phyloP scores from a whole-genome alignment of 2,113 vertebrate species.

The Pangasianodon hypophthalmus region DNA sequence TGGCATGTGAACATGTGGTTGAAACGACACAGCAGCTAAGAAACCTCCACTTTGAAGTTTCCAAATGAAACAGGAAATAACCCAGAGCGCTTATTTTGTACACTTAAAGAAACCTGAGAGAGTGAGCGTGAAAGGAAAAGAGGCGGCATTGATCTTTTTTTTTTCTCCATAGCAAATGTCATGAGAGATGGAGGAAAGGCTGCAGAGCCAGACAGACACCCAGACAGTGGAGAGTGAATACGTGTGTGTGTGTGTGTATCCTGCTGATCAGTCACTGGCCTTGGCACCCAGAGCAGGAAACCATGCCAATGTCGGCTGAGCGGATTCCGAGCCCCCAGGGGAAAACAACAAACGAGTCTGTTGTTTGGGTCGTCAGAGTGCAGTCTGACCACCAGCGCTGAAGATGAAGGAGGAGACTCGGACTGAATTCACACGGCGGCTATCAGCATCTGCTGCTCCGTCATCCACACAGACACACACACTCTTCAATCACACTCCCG shows the following conservation, averaged over 20 bases:
- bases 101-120: slow-evolving; percentile 33
- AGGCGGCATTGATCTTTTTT: slow-evolving; percentile 41
- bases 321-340: slow-evolving; percentile 54
- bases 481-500: background rate
- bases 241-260: slow-evolving; percentile 26
- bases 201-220: slow-evolving; percentile 49
- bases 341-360: slow-evolving; percentile 56
- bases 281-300: slow-evolving; percentile 53
- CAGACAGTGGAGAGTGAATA: slow-evolving; percentile 48
- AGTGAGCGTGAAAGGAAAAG: slow-evolving; percentile 8
- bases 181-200: slow-evolving; percentile 42
- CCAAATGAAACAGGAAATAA: slow-evolving; percentile 31
- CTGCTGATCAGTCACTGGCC: slow-evolving; percentile 56
- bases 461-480: background rate
- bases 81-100: slow-evolving; percentile 14
- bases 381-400: slow-evolving; percentile 50
- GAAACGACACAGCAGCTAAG: slow-evolving; percentile 8
- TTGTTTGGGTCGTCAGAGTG: slow-evolving; percentile 53
- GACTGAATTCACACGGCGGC: slow-evolving; percentile 32
- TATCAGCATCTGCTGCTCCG: slow-evolving; percentile 13
- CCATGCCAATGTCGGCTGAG: slow-evolving; percentile 60
- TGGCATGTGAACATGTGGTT: slow-evolving; percentile 25
- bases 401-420: slow-evolving; percentile 44
- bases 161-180: slow-evolving; percentile 35
- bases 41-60: slow-evolving; percentile 20